These are phyloP conservation scores for Poeciliopsis infans DNA, from an alignment of 2,797 vertebrate genomes.

Conservation along the genomic window DNA sequence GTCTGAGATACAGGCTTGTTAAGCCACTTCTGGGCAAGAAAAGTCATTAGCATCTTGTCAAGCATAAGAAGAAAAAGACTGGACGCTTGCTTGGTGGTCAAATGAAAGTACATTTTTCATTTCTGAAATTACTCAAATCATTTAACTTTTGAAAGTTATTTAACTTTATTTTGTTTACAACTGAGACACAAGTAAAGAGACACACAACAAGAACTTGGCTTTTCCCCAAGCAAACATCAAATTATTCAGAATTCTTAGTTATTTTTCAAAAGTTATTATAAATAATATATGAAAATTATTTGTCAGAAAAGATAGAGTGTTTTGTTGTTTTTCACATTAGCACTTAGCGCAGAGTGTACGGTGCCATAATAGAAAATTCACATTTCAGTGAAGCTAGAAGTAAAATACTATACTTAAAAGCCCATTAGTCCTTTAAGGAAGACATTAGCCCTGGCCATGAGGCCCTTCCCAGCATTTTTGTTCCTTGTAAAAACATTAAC, in stretches of 20 bases:
- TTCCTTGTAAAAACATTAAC: slow-evolving; percentile 24
- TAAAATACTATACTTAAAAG: slow-evolving; percentile 73
- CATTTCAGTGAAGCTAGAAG: slow-evolving; percentile 60
- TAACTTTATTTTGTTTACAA: slow-evolving; percentile 2
- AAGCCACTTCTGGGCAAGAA: background rate
- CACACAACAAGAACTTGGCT: slow-evolving; percentile 19
- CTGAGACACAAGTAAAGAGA: slow-evolving; percentile 4
- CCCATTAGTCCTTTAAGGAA: slow-evolving; percentile 67
- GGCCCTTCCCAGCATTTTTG: slow-evolving; percentile 33
- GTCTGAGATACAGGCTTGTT: background rate
- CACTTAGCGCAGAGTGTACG: slow-evolving; percentile 38
- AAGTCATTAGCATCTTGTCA: background rate
- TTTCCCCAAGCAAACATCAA: background rate
- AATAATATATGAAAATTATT: slow-evolving; percentile 35
- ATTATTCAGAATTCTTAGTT: slow-evolving; percentile 24
- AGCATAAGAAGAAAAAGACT: background rate
- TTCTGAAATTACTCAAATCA: background rate
- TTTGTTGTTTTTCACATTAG: slow-evolving; percentile 50
- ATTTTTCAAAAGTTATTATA: slow-evolving; percentile 40
- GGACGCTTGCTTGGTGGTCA: background rate
- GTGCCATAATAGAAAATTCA: slow-evolving; percentile 45
- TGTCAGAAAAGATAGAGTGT: slow-evolving; percentile 21
- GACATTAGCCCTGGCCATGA: slow-evolving; percentile 57
- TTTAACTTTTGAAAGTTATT: background rate
- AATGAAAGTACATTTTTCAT: background rate